Base-by-base conservation (phyloP, 2,797 vertebrate species). In the Lutjanus argentimaculatus region DNA sequence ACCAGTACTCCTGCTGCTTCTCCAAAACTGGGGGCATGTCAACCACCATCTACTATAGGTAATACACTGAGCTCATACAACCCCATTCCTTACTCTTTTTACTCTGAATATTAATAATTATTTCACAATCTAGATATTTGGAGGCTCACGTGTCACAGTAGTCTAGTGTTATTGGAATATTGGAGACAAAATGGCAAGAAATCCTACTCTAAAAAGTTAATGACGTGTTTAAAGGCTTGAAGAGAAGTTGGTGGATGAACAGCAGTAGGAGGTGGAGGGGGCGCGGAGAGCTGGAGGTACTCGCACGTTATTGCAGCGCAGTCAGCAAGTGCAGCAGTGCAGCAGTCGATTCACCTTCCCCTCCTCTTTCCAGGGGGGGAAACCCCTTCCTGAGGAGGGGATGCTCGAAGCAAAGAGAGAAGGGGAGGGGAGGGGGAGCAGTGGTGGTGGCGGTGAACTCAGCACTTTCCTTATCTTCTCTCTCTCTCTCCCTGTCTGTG, bases 401-500 rank as follows among this genome's bases (percentile, higher is more conserved):
- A 77, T 77, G 46, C 85, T 79, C 13, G 43, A 79, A 78, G 73
- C 63, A 70, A 14, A 56, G 74, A 58, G 70, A 67, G 57, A 14
- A 52, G 65, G 52, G 30, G 55, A 10, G 59, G 75, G 45, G 65
- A 53, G 10, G 63, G 43, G 74, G 55, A 25, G 64, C 53, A 14
- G 79, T 30, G 74, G 72, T 30, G 74, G 72, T 58, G 72, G 78
- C 72, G 3, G 72, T 75, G 84, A 84, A 89, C 82, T 93, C 85
- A 89, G 91, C 88, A 65, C 40, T 89, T 89, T 84, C 80, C 79
- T 90, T 55, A 83, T 90, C 84, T 67, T 55, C 76, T 67, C 76
- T 72, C 71, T 59, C 72, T 75, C 55, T 75, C 25, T 75, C 46
- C 63, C 22, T 80, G 80, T 43, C 69, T 79, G 58, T 57, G 75